phyloP scores from a whole-genome alignment of 2,888 invertebrate genomes.

The Acanthoscelides obtectus region DNA sequence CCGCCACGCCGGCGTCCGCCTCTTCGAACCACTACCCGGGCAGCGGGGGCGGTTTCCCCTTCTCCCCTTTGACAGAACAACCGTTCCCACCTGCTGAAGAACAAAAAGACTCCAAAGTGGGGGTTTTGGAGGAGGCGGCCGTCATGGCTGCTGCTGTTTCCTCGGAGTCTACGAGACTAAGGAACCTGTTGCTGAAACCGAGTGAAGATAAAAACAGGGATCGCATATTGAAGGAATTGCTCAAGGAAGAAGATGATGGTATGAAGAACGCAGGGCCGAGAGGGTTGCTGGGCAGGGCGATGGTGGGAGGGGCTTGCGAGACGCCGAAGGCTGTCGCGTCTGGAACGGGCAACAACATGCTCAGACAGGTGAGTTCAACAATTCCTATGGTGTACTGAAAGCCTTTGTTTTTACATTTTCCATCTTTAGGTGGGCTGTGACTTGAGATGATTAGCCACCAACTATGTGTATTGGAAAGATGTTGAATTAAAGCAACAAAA shows the following conservation, averaged over 20 bases:
- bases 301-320: conserved; percentile 45
- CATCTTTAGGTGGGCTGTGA: too few relatives aligned
- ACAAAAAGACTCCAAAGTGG: conserved; percentile 48
- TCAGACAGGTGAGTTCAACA: conserved; percentile 55
- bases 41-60: conserved; percentile 49
- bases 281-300: conserved; percentile 39
- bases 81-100: conserved; percentile 46
- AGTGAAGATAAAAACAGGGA: conserved; percentile 47
- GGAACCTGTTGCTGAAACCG: conserved; percentile 52
- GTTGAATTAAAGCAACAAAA: too few relatives aligned
- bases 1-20: conserved; percentile 29
- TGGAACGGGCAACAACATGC: conserved; percentile 53
- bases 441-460: too few relatives aligned
- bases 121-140: conserved; percentile 44
- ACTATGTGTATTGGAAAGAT: too few relatives aligned
- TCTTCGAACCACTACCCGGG: conserved; percentile 45
- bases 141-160: conserved; percentile 45
- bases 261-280: conserved; percentile 50
- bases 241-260: conserved; percentile 64
- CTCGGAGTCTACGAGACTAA: conserved; percentile 48
- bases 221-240: conserved; percentile 56
- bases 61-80: conserved; percentile 59
- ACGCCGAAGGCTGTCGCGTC: conserved; percentile 26
- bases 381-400: too few relatives aligned
- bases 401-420: too few relatives aligned